Conservation (phyloP, 2,113 vertebrate species). For the Psephotus haematonotus region DNA sequence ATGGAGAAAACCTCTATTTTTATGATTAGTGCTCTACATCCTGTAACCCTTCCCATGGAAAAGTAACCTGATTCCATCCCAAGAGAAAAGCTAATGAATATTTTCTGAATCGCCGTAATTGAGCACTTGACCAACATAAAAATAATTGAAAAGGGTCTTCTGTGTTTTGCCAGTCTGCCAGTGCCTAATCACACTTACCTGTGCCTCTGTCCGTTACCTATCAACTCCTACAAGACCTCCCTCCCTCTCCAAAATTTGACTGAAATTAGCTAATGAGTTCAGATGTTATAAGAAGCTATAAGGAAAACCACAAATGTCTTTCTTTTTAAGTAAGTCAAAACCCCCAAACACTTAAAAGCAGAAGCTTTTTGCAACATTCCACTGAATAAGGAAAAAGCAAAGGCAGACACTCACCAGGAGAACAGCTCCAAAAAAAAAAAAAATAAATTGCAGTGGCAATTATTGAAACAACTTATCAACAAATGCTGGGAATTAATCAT, state of each 20-base stretch:
- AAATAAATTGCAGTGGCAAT: not conserved
- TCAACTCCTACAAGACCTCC: not conserved
- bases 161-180: not conserved
- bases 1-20: not conserved
- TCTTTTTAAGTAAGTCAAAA: not conserved
- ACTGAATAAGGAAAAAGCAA: not conserved
- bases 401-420: not conserved
- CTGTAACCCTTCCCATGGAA: not conserved
- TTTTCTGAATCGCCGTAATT: not conserved
- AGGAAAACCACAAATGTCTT: not conserved
- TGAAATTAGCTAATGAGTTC: not conserved
- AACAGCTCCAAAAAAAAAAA: not conserved
- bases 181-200: not conserved
- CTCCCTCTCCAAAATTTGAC: not conserved
- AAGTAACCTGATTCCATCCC: not conserved
- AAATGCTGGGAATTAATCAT: not conserved
- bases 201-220: not conserved
- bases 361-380: not conserved
- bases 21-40: not conserved
- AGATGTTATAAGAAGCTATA: not conserved
- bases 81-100: not conserved
- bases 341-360: not conserved
- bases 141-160: not conserved
- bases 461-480: not conserved
- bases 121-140: not conserved